Percentiles rank a stretch among this genome's conserved stretches.
Conservation (phyloP, 2,113 vertebrate species). For the Chauna torquata region DNA sequence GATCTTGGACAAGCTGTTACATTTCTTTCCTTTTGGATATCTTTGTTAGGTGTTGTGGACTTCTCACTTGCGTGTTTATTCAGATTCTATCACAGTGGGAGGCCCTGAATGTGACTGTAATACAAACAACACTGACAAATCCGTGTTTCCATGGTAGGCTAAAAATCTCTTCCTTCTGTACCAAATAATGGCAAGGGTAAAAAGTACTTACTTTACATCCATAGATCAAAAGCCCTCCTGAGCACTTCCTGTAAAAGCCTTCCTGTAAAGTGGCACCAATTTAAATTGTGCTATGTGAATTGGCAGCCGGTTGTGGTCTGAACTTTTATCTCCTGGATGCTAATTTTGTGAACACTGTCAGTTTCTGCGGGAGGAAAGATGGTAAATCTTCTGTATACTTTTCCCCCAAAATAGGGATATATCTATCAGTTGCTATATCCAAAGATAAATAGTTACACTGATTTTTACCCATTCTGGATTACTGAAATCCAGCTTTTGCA, state of each 20-base stretch:
- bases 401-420: neutral
- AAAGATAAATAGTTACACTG: neutral
- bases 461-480: neutral
- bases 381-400: neutral
- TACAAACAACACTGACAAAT: constrained; percentile 38
- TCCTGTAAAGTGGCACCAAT: constrained; percentile 18
- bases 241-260: constrained; percentile 58
- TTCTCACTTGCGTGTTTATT: constrained; percentile 33
- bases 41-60: constrained; percentile 3
- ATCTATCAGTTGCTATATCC: neutral
- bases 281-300: constrained; percentile 25
- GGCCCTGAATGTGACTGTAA: constrained; percentile 38
- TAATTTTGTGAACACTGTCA: constrained; percentile 46
- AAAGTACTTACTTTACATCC: constrained; percentile 47
- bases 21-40: constrained; percentile 15
- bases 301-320: constrained; percentile 30
- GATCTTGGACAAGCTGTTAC: constrained; percentile 9
- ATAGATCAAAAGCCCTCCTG: constrained; percentile 52
- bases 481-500: neutral
- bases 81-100: constrained; percentile 36
- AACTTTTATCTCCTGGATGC: constrained; percentile 49
- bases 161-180: constrained; percentile 42
- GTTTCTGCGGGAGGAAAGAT: constrained; percentile 7
- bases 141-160: constrained; percentile 28
- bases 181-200: constrained; percentile 49